These are phyloP conservation scores for Lepidotrigona ventralis DNA, from an alignment of 1,140 invertebrate genomes.

Conservation along the genomic window DNA sequence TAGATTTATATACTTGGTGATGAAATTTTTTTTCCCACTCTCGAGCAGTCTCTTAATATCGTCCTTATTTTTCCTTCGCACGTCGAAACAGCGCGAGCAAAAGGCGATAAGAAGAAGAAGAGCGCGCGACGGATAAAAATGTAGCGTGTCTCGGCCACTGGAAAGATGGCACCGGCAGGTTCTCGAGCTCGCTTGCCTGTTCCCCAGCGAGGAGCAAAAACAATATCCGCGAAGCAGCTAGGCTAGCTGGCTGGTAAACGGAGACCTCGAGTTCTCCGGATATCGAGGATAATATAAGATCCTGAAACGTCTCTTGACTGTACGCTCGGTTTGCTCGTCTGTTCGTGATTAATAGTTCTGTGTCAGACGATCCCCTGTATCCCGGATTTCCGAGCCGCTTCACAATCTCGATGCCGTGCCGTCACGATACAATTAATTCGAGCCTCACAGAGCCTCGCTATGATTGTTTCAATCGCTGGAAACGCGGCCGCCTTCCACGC, in stretches of 20 bases:
- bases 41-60: not conserved
- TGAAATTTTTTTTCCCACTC: not conserved
- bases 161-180: not conserved
- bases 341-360: conserved; percentile 48
- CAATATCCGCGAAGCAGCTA: conserved; percentile 5
- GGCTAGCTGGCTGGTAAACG: not conserved
- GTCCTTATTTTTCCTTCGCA: not conserved
- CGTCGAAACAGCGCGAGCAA: not conserved
- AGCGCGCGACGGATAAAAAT: not conserved
- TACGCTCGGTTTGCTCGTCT: conserved; percentile 35
- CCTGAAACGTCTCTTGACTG: conserved; percentile 26
- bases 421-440: conserved; percentile 54
- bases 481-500: not conserved
- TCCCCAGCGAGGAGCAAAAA: conserved; percentile 1
- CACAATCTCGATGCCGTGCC: conserved; percentile 27
- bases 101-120: not conserved
- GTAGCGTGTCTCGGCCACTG: not conserved
- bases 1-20: not conserved
- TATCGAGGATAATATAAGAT: conserved; percentile 45
- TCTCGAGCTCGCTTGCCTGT: not conserved
- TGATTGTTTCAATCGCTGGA: not conserved
- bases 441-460: not conserved
- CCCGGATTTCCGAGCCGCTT: conserved; percentile 38
- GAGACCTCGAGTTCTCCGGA: not conserved
- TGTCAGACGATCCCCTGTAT: conserved; percentile 22